Conservation (phyloP, 2,113 vertebrate genomes). For the Megatriorchis doriae region DNA sequence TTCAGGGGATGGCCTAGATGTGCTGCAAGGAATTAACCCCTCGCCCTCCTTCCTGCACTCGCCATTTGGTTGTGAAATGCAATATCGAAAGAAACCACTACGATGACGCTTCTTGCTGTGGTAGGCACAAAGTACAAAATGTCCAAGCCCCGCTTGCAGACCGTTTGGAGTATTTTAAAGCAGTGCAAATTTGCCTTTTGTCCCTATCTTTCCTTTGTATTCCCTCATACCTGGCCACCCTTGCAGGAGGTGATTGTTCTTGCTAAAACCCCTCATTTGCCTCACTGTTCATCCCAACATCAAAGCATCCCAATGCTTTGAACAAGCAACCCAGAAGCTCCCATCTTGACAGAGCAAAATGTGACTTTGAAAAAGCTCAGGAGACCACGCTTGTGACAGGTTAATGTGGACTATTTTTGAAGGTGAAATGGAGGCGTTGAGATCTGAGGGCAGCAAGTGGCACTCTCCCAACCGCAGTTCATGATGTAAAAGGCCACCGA, state of each 20-base stretch:
- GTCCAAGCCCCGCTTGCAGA: not conserved
- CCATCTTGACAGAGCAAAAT: not conserved
- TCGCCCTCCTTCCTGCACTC: not conserved
- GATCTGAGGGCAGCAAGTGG: not conserved
- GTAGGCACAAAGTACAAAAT: not conserved
- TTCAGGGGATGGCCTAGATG: constrained; percentile 35
- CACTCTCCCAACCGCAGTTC: not conserved
- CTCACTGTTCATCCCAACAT: not conserved
- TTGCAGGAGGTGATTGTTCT: not conserved
- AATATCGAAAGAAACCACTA: not conserved
- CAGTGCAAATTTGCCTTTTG: not conserved
- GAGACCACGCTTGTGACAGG: rapidly evolving
- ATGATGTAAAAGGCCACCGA: not conserved
- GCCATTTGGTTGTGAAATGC: not conserved
- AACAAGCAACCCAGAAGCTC: not conserved
- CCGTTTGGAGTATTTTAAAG: not conserved
- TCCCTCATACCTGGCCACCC: not conserved
- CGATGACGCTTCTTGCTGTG: not conserved
- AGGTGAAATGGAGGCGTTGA: not conserved
- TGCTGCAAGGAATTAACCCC: constrained; percentile 10
- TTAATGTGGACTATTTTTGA: not conserved
- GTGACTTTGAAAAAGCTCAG: not conserved
- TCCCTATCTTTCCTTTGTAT: not conserved
- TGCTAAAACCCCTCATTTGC: not conserved
- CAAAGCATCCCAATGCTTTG: not conserved